Evolutionary conservation across 37 sponge, comb jelly and placozoan species (phyloP), one percentile per base, ranked within the genome.

Genomic region (Chondrilla cf. caribensis): DNA sequence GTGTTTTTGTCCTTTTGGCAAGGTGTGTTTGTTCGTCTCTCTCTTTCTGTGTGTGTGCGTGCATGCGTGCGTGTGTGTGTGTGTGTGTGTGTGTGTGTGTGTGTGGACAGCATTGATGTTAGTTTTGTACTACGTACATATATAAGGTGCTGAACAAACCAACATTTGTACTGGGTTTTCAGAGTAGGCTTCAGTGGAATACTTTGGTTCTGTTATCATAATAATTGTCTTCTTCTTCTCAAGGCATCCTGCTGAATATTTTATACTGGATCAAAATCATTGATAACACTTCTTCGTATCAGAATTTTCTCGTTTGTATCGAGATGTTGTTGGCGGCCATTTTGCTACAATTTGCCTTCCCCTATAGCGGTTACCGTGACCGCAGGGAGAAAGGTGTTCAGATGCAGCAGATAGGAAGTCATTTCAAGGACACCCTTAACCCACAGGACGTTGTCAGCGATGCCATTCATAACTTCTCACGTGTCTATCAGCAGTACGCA

Each of bases 1-100:
- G 83, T 98, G 33, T 96, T 98, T 62, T 84, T 96, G 25, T 90
- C 95, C 1, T 98, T 98, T 76, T 98, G 99, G 99, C 99, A 98
- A 92, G 97, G 99, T 92, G 38, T 78, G 70, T 32, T 25, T 38
- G n/a, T 55, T 26, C 19, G 24, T 28, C 18, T 26, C 9, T 47
- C 9, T 47, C 9, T 47, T 22, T 24, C 22, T 37, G 54, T 73
- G 64, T 62, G 64, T 22, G 29, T 22, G 29, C 15, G 64, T 62
- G 64, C 15, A 15, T 22, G 25, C 22, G 29, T 29, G 29, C 6
- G 64, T 62, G 29, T 62, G 64, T 62, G 29, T 26, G 64, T 62
- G 29, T 26, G 29, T 22, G 15, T 62, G 64, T 22, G 64, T 22
- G 68, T 59, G 39, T 83, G 19, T 28, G 55, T 28, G 40, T 25